A percentile compares a stretch with the other conserved stretches of the same genome.
phyloP scores from a whole-genome alignment of 2,797 vertebrate genomes.

The Esox masquinongy region DNA sequence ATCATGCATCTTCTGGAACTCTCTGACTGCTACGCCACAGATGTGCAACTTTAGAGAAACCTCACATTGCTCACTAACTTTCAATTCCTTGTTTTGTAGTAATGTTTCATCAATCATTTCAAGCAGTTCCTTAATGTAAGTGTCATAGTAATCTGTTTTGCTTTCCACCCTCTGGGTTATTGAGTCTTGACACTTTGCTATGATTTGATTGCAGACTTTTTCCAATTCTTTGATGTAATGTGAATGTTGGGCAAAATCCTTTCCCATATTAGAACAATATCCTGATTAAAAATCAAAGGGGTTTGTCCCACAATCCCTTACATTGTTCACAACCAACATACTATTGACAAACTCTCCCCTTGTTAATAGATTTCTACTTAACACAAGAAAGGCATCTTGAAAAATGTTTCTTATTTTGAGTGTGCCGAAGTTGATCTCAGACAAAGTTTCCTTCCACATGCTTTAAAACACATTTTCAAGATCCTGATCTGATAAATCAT shows the following conservation, averaged over 20 bases:
- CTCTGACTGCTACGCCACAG: constrained; percentile 34
- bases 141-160: constrained; percentile 29
- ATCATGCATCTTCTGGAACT: constrained; percentile 50
- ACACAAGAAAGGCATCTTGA: not conserved
- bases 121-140: not conserved
- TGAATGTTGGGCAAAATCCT: rapidly evolving
- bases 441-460: constrained; percentile 30
- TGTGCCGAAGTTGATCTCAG: not conserved
- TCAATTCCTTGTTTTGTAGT: not conserved
- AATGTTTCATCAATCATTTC: constrained; percentile 30
- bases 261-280: no score
- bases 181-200: constrained; percentile 1
- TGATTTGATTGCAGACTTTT: constrained; percentile 7
- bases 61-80: constrained; percentile 12
- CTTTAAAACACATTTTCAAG: constrained; percentile 27
- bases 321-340: not conserved
- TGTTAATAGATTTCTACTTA: constrained; percentile 10
- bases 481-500: not conserved
- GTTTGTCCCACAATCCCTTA: not conserved
- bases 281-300: not conserved
- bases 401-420: not conserved
- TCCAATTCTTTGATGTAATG: not conserved
- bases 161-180: constrained; percentile 5
- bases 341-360: constrained; percentile 19
- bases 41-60: constrained; percentile 42